Percentiles rank a stretch among this genome's conserved stretches.
These are phyloP conservation scores for Anthonomus grandis DNA, from an alignment of 1,140 invertebrate species.

Conservation along the genomic window DNA sequence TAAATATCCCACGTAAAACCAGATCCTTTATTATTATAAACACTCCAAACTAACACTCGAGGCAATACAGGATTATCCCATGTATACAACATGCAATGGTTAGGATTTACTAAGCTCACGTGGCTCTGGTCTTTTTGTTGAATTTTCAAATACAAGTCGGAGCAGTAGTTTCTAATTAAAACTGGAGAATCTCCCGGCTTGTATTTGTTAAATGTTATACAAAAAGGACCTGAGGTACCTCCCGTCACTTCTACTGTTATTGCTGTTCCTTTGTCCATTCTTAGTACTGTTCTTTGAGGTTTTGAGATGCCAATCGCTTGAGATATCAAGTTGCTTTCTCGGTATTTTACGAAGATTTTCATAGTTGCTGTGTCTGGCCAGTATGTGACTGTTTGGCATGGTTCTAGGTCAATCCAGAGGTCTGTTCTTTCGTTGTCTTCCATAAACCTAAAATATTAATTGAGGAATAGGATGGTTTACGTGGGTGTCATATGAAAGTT, in stretches of 20 bases:
- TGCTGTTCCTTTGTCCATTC: conserved; percentile 78
- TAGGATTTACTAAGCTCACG: conserved; percentile 72
- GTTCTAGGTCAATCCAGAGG: conserved; percentile 74
- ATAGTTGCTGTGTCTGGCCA: conserved; percentile 80
- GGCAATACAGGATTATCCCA: conserved; percentile 81
- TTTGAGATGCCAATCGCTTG: conserved; percentile 72
- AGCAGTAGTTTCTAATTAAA: conserved; percentile 76
- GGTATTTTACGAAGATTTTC: conserved; percentile 75
- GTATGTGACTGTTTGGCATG: conserved; percentile 68
- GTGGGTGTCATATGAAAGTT: no score
- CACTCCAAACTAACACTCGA: conserved; percentile 74
- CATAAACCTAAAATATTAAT: conserved; percentile 61
- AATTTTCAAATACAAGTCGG: conserved; percentile 77
- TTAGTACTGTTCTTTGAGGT: conserved; percentile 67
- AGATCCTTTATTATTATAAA: conserved; percentile 74
- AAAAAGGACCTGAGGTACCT: conserved; percentile 67
- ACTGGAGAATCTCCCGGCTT: conserved; percentile 70
- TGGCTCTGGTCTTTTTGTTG: conserved; percentile 69
- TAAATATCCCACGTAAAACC: conserved; percentile 68
- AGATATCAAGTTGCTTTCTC: conserved; percentile 71
- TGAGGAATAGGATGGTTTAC: no score
- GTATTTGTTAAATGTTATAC: conserved; percentile 69
- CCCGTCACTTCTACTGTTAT: conserved; percentile 71
- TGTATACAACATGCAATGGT: conserved; percentile 76
- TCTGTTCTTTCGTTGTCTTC: conserved; percentile 81